Evolutionary conservation across 2,113 vertebrate species (phyloP).

Genomic region (Anolis carolinensis): DNA sequence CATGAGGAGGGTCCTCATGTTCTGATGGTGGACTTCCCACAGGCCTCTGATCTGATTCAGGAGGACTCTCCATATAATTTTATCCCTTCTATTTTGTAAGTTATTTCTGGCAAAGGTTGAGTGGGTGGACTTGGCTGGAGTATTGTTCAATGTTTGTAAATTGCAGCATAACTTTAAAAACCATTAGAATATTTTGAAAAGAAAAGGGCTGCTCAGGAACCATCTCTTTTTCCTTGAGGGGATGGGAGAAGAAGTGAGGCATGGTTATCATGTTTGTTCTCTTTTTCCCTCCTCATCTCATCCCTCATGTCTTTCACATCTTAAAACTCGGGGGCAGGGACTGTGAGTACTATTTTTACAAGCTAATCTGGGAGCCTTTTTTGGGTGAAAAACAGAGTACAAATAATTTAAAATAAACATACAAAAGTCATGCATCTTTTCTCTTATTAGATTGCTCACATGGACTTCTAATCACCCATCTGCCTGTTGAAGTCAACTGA

Average conservation of each 20-base stretch:
- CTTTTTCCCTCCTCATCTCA: no score
- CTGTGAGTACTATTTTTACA: no score
- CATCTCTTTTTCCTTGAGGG: not conserved
- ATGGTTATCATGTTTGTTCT: no score
- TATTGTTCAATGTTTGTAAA: not conserved
- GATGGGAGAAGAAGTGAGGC: no score
- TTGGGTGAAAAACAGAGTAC: no score
- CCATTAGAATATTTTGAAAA: not conserved
- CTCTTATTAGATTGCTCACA: not conserved
- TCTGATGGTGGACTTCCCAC: not conserved
- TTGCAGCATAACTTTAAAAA: not conserved
- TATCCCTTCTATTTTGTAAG: not conserved
- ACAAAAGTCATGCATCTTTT: not conserved
- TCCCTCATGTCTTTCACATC: no score
- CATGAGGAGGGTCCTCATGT: not conserved
- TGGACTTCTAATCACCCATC: not conserved
- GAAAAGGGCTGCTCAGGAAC: not conserved
- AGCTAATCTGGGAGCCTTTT: no score
- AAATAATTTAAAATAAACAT: no score
- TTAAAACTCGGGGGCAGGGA: no score
- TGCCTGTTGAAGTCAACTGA: not conserved
- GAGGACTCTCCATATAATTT: not conserved
- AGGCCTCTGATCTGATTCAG: not conserved
- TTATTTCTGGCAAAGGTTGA: not conserved
- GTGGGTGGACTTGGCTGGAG: not conserved